Evolutionary conservation across 2,113 vertebrate species (phyloP).

Genomic region (Chamaea fasciata): DNA sequence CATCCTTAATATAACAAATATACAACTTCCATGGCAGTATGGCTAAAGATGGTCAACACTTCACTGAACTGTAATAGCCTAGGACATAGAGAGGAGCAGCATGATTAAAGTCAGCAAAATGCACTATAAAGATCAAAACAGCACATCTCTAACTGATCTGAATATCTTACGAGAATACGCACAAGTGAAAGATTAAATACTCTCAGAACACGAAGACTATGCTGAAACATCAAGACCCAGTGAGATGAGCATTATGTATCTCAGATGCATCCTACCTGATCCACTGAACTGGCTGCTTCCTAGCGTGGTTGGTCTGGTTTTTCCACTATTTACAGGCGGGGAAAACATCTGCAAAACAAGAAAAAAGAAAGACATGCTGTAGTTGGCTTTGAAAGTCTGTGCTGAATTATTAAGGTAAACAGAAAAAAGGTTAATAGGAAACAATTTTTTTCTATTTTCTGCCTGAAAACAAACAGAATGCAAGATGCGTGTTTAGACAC

Average conservation of each 20-base stretch:
- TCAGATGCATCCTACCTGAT: constrained; percentile 83
- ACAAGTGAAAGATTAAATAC: neutral
- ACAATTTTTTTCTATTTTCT: neutral
- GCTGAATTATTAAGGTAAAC: neutral
- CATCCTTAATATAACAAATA: neutral
- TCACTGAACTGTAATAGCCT: neutral
- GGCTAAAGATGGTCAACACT: neutral
- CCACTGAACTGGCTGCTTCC: constrained; percentile 97
- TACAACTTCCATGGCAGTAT: neutral
- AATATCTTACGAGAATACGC: neutral
- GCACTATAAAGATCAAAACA: neutral
- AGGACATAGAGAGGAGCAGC: neutral
- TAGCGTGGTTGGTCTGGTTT: constrained; percentile 93
- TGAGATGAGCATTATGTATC: neutral
- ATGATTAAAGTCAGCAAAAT: neutral
- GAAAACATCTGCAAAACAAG: constrained; percentile 93
- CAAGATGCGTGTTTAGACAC: neutral
- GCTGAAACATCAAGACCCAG: neutral
- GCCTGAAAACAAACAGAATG: neutral
- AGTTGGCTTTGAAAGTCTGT: neutral
- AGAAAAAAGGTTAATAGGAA: neutral
- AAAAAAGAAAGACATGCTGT: neutral
- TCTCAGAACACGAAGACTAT: neutral
- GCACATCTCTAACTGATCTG: neutral
- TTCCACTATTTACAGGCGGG: constrained; percentile 96